These are phyloP conservation scores for Perithous albicinctus DNA, from an alignment of 2,888 invertebrate species.

Conservation along the genomic window DNA sequence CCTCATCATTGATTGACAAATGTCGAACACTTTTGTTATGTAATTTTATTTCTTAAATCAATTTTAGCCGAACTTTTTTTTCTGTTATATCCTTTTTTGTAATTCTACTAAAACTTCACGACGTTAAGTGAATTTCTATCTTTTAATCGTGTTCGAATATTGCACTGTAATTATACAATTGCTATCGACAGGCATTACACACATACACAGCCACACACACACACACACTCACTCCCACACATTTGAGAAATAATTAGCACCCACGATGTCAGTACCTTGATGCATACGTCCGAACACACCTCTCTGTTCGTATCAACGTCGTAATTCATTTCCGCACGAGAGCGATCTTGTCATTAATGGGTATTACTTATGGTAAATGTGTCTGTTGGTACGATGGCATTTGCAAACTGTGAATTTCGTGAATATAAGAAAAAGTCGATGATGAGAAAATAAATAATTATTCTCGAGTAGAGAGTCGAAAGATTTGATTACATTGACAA, in stretches of 20 bases:
- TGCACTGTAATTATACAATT: constrained; percentile 56
- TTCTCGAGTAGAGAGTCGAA: not conserved
- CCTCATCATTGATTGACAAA: no score
- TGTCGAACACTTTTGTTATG: no score
- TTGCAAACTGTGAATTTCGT: not conserved
- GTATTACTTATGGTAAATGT: constrained; percentile 7
- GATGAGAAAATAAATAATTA: constrained; percentile 4
- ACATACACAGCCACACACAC: constrained; percentile 28
- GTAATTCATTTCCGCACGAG: constrained; percentile 50
- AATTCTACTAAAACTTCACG: not conserved
- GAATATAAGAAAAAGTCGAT: constrained; percentile 4
- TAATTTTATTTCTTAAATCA: not conserved
- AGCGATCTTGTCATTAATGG: constrained; percentile 35
- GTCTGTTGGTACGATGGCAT: not conserved
- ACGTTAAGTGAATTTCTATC: constrained; percentile 26
- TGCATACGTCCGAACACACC: constrained; percentile 52
- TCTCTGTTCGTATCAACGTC: constrained; percentile 33
- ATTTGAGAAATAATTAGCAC: constrained; percentile 58
- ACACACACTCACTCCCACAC: constrained; percentile 34
- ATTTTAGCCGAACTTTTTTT: no score
- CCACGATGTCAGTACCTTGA: constrained; percentile 35
- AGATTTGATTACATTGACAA: constrained; percentile 21
- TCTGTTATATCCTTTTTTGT: not conserved
- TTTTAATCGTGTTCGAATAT: constrained; percentile 27
- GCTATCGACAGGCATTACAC: constrained; percentile 22